These are phyloP conservation scores for Balaeniceps rex DNA, from an alignment of 2,113 vertebrate genomes.

Conservation along the genomic window DNA sequence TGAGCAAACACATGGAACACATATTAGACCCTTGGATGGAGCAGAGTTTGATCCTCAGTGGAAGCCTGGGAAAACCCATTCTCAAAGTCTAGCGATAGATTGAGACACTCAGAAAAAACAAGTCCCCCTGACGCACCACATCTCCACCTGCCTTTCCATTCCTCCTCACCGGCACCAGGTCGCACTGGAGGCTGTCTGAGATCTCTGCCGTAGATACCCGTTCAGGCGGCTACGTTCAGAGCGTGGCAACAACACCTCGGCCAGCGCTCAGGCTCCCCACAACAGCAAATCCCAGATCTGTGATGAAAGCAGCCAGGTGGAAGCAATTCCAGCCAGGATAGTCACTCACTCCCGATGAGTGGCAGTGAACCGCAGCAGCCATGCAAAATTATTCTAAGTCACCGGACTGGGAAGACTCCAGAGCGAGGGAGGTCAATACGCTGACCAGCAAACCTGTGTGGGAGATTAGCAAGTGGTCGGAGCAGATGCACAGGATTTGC, in stretches of 20 bases:
- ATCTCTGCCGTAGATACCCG: not conserved
- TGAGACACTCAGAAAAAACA: not conserved
- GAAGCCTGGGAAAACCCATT: not conserved
- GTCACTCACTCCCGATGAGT: not conserved
- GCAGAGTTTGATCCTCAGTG: not conserved
- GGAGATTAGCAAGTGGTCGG: not conserved
- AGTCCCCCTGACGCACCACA: not conserved
- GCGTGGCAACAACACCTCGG: accelerated
- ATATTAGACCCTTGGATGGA: not conserved
- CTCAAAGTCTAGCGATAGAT: not conserved
- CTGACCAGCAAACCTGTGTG: not conserved
- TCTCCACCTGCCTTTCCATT: not conserved
- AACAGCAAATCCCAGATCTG: not conserved
- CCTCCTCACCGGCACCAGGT: not conserved
- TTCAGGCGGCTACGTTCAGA: not conserved
- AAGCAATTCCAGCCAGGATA: not conserved
- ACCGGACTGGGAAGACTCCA: not conserved
- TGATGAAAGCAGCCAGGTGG: not conserved
- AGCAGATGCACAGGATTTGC: not conserved
- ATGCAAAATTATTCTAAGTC: not conserved
- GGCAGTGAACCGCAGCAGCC: not conserved
- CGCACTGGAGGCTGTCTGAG: not conserved
- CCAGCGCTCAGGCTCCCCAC: not conserved
- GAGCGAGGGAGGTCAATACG: not conserved
- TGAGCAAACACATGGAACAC: accelerated